Percentiles rank a stretch among this genome's conserved stretches.
These are phyloP conservation scores for Eupithecia dodoneata DNA, from an alignment of 2,888 invertebrate species.

Conservation along the genomic window DNA sequence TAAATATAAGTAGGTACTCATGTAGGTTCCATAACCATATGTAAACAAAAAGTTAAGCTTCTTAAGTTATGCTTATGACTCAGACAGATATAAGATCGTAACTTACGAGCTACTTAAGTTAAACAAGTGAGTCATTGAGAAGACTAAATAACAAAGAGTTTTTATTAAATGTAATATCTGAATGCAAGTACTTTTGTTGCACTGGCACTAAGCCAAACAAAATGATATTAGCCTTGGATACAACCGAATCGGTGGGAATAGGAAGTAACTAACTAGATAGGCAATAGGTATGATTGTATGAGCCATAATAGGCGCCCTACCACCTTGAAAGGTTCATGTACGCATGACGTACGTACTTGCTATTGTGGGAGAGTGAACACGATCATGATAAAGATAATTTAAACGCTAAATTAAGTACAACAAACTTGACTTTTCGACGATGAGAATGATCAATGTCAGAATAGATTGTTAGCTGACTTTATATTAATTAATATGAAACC, in stretches of 20 bases:
- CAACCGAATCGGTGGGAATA: constrained; percentile 33
- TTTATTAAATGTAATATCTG: constrained; percentile 50
- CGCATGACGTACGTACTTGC: constrained; percentile 45
- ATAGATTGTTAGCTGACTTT: neutral
- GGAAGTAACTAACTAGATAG: constrained; percentile 41
- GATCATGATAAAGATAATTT: constrained; percentile 51
- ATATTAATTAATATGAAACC: neutral
- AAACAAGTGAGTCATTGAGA: constrained; percentile 44
- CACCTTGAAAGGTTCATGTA: constrained; percentile 65
- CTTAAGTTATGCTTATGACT: constrained; percentile 16
- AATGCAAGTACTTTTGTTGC: constrained; percentile 54
- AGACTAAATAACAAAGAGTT: constrained; percentile 55
- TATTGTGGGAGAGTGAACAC: constrained; percentile 51
- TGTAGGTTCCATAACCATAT: neutral
- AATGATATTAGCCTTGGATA: constrained; percentile 54
- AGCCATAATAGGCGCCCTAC: constrained; percentile 54
- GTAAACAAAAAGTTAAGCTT: constrained; percentile 1
- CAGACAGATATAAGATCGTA: constrained; percentile 7
- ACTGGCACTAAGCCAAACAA: constrained; percentile 63
- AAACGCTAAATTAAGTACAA: neutral
- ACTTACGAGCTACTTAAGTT: constrained; percentile 8
- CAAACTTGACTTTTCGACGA: neutral
- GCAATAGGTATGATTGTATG: constrained; percentile 41
- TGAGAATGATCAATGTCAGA: neutral
- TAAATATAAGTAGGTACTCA: neutral